Base-by-base conservation (phyloP, 2,888 invertebrate species). In the Gymnocheta viridis region DNA sequence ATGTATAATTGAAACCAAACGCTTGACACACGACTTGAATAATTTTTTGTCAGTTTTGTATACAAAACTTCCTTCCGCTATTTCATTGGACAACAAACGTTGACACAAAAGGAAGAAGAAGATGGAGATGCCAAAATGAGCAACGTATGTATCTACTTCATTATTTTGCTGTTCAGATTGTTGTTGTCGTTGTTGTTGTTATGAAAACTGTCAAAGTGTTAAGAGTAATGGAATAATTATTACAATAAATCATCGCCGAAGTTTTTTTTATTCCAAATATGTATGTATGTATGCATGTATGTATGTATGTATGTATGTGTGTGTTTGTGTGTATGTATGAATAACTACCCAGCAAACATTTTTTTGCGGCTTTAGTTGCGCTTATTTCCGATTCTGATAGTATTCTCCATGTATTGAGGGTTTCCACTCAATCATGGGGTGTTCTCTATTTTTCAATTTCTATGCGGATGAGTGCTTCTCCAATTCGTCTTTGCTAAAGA, bases 21-120 rank as follows among this genome's bases (percentile, higher is more conserved):
- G 91, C 87, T 88, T 88, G 90, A 88, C 91, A 91, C 91, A 89
- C 90, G 91, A 88, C 91, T 88, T 87, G 87, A 88, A 89, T 87
- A 88, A 88, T 76, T 74, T 74, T 62, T 81, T 64, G 54, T 64
- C 56, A 72, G 79, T 64, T 81, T 69, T 54, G 54, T 82, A 47
- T 74, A 76, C 54, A 74, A 79, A 27, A 64, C 56, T 82, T 82
- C 81, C 81, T 81, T 81, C 81, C 81, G 69, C 47, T 56, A 44
- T 76, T 76, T 70, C 69, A 62, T 62, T 69, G 74, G 51, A 54
- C 29, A 14, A 67, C 58, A 54, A 41, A 64, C 67, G 35, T 60
- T 19, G 22, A 60, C 69, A 29, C 27, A 66, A 73, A 60, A 74
- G 41, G 44, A 70, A 10, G 64, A 54, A 54, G 19, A 32, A 14